phyloP scores from a whole-genome alignment of 2,797 vertebrate genomes.

The Odontamblyopus rebecca region DNA sequence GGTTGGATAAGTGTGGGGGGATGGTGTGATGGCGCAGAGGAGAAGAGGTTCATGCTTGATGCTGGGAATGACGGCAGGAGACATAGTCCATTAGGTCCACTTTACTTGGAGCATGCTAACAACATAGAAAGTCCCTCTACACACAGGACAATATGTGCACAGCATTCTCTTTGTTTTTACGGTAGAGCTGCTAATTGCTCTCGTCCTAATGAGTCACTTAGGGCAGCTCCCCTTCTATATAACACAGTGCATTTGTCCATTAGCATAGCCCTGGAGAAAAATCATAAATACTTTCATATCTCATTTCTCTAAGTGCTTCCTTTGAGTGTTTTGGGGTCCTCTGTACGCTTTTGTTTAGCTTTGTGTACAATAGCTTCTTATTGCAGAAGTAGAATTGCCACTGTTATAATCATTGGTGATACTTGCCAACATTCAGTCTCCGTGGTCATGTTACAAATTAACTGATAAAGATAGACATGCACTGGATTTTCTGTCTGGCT shows the following conservation, averaged over 20 bases:
- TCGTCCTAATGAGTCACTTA: slow-evolving; percentile 38
- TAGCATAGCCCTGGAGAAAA: slow-evolving; percentile 22
- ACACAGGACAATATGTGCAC: slow-evolving; percentile 13
- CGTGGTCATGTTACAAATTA: slow-evolving; percentile 40
- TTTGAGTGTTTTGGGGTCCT: slow-evolving; percentile 5
- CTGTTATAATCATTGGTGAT: slow-evolving; percentile 14
- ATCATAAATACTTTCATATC: slow-evolving; percentile 33
- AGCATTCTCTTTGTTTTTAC: slow-evolving; percentile 13
- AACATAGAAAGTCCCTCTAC: slow-evolving; percentile 28
- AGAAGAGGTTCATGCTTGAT: slow-evolving; percentile 43
- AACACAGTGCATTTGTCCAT: slow-evolving; percentile 39
- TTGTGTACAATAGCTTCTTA: background rate
- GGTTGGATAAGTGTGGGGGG: slow-evolving; percentile 38
- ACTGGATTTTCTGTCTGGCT: background rate
- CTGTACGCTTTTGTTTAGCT: background rate
- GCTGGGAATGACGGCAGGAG: slow-evolving; percentile 51
- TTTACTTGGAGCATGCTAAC: slow-evolving; percentile 29
- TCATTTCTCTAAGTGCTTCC: slow-evolving; percentile 35
- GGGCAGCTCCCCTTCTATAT: slow-evolving; percentile 27
- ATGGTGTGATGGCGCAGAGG: slow-evolving; percentile 36
- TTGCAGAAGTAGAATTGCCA: background rate
- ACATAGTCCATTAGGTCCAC: slow-evolving; percentile 41
- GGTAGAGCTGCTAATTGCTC: slow-evolving; percentile 14
- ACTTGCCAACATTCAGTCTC: slow-evolving; percentile 29
- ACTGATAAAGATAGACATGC: slow-evolving; percentile 27